Conservation (phyloP, 2,888 invertebrate genomes). For the Temnothorax unifasciatus region DNA sequence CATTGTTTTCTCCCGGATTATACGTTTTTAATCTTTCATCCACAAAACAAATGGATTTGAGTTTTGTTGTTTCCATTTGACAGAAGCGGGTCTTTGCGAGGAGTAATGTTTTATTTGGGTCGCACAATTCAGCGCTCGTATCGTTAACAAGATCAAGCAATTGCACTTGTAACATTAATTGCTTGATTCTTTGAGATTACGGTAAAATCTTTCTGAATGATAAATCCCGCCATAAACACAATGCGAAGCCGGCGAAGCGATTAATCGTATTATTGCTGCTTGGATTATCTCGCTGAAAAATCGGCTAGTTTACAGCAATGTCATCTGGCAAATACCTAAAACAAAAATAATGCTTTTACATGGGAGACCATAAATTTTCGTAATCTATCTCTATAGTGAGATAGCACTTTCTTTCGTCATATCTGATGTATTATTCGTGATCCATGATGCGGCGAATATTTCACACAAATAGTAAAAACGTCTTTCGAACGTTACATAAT, state of each 20-base stretch:
- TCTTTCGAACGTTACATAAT: neutral
- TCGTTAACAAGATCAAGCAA: constrained; percentile 25
- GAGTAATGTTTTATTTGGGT: constrained; percentile 8
- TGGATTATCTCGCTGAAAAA: constrained; percentile 46
- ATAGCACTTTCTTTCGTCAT: constrained; percentile 2
- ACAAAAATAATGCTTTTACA: constrained; percentile 13
- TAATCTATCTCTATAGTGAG: constrained; percentile 16
- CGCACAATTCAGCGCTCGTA: neutral
- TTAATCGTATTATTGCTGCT: constrained; percentile 29
- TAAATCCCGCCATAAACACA: constrained; percentile 17
- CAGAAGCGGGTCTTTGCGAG: neutral
- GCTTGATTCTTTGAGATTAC: constrained; percentile 39
- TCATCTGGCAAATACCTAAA: constrained; percentile 3
- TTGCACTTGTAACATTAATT: constrained; percentile 20
- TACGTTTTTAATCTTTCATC: constrained; percentile 2
- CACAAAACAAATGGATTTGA: neutral
- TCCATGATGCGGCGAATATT: constrained; percentile 4
- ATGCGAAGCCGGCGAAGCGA: constrained; percentile 21
- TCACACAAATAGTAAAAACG: constrained; percentile 23
- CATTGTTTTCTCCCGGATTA: neutral
- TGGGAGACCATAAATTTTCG: constrained; percentile 15
- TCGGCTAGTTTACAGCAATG: constrained; percentile 21
- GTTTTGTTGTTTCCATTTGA: neutral
- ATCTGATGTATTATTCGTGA: neutral
- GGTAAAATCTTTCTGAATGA: neutral